Evolutionary conservation across 2,113 vertebrate species (phyloP).

Genomic region (Halcyon senegalensis): DNA sequence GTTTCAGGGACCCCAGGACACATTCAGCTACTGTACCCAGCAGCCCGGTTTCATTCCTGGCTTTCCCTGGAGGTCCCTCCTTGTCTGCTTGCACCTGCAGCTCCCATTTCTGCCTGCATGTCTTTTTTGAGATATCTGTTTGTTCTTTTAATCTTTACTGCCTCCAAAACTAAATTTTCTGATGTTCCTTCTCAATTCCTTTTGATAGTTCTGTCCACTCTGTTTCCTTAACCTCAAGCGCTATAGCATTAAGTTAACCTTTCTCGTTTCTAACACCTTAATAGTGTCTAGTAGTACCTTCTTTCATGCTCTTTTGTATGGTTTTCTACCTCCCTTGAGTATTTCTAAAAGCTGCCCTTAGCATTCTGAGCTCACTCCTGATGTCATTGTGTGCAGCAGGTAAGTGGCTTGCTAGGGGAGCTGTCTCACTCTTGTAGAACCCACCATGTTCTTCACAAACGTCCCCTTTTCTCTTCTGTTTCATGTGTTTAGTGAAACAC

Average conservation of each 20-base stretch:
- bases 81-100: neutral
- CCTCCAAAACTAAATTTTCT: neutral
- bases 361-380: neutral
- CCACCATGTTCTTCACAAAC: neutral
- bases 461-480: neutral
- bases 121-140: neutral
- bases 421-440: neutral
- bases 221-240: neutral
- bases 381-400: neutral
- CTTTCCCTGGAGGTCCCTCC: neutral
- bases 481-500: neutral
- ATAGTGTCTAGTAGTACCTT: neutral
- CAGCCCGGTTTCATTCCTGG: neutral
- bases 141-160: neutral
- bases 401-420: neutral
- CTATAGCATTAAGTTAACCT: neutral
- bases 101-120: neutral
- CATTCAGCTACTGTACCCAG: neutral
- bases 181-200: neutral
- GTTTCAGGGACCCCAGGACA: neutral
- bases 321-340: neutral
- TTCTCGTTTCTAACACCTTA: neutral
- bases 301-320: neutral
- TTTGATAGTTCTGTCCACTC: neutral
- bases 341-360: neutral